A percentile compares a stretch with the other conserved stretches of the same genome.
phyloP scores from a whole-genome alignment of 1,140 invertebrate genomes.

The Sarcophaga bullata region DNA sequence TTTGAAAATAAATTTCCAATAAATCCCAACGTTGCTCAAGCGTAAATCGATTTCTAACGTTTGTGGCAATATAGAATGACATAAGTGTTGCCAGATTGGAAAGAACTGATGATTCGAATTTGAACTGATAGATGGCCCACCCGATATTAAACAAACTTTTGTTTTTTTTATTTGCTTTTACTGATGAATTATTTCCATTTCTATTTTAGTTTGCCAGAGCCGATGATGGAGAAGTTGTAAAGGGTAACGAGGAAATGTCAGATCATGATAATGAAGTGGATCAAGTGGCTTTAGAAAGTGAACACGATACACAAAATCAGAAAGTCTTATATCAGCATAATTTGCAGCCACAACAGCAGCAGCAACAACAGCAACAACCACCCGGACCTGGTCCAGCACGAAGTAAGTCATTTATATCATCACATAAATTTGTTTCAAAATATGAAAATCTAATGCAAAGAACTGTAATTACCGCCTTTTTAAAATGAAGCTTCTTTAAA shows the following conservation, averaged over 20 bases:
- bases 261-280: constrained; percentile 72
- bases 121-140: too few species aligned
- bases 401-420: constrained; percentile 51
- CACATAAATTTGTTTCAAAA: background rate
- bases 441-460: constrained; percentile 7
- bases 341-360: constrained; percentile 68
- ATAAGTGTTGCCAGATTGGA: too few species aligned
- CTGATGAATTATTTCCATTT: background rate
- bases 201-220: constrained; percentile 66
- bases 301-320: constrained; percentile 70
- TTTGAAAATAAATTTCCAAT: too few species aligned
- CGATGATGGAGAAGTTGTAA: constrained; percentile 75
- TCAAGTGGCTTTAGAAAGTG: constrained; percentile 75
- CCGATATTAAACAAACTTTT: too few species aligned
- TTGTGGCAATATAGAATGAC: too few species aligned
- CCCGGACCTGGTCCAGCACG: constrained; percentile 64
- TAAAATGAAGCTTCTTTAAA: constrained; percentile 7
- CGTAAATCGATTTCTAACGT: too few species aligned
- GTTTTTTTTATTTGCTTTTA: background rate
- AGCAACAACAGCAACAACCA: constrained; percentile 62
- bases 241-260: constrained; percentile 66
- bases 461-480: background rate
- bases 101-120: too few species aligned
- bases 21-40: too few species aligned
- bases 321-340: constrained; percentile 67